Evolutionary conservation across 1,140 invertebrate genomes (phyloP), one percentile per base, ranked within the genome.

Genomic region (Polypedilum vanderplanki): DNA sequence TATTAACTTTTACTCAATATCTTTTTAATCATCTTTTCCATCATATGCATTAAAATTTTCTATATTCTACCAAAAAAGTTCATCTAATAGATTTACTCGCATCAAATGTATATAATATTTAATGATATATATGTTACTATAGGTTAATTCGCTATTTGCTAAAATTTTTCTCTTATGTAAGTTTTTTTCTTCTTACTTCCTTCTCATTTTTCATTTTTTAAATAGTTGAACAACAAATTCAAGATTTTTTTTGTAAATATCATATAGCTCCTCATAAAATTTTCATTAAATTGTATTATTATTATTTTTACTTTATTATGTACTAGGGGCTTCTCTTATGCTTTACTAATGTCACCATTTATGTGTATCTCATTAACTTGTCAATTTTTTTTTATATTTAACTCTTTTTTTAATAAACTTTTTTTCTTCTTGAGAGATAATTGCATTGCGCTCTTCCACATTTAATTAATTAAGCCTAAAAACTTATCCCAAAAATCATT

Each of bases 231-330:
- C 46, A 57, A 57, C 46, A 57, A 57, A 57, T 57, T 57, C 46
- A 57, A 57, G 46, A 57, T n/a, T n/a, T 57, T n/a, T 57, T 57
- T 57, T 57, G 46, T 57, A 57, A 57, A 57, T 57, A 57, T 57
- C 46, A 57, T 57, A n/a, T 57, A 57, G 46, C 46, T 57, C 46
- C 46, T 57, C 46, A n/a, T 57, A 12, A 57, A 12, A 57, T 57
- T n/a, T n/a, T 57, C 10, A 12, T 57, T 57, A 57, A 57, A 57
- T 57, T 57, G 12, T 46, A 33, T 46, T 46, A 12, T 57, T 57
- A 12, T 57, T 57, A 4, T 57, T 57, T 57, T 57, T 57, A 57
- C n/a, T n/a, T 57, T n/a, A 57, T 57, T n/a, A n/a, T 57, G 12
- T 57, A 57, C 46, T 57, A 57, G 46, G 46, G 46, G 46, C 46